Conservation (phyloP, 2,888 invertebrate species). For the Drosophila yooni region DNA sequence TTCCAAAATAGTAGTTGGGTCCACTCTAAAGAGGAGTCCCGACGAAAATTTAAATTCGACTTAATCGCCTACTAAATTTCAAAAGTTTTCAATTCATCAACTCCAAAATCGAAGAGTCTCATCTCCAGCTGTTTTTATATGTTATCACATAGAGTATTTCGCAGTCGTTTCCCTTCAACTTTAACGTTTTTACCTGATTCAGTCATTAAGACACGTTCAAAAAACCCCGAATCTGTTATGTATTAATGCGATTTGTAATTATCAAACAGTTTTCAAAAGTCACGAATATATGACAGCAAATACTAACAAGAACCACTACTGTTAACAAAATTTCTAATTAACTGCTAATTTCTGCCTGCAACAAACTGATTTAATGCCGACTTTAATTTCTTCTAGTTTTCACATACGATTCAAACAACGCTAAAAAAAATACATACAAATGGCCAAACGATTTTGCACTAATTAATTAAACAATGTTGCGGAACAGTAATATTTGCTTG, state of each 20-base stretch:
- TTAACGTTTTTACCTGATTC: neutral
- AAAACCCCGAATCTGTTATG: neutral
- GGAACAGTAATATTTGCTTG: slow-evolving; percentile 34
- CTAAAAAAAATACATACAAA: neutral
- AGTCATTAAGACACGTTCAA: neutral
- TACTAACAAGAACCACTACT: neutral
- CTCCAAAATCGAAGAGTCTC: neutral
- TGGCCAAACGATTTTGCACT: neutral
- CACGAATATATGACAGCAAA: neutral
- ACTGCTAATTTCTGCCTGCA: neutral
- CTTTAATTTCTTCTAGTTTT: neutral
- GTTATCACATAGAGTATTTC: neutral
- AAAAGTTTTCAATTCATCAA: neutral
- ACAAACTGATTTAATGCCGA: neutral
- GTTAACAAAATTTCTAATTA: neutral
- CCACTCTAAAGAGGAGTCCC: neutral
- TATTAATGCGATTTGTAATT: neutral
- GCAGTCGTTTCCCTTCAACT: neutral
- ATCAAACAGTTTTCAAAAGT: neutral
- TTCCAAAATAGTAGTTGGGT: neutral
- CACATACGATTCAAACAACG: neutral
- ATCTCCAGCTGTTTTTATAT: neutral
- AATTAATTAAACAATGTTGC: slow-evolving; percentile 10
- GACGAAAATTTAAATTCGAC: neutral
- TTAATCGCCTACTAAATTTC: neutral